These are phyloP conservation scores for Trachymyrmex cornetzi DNA, from an alignment of 1,140 invertebrate species.

Conservation along the genomic window DNA sequence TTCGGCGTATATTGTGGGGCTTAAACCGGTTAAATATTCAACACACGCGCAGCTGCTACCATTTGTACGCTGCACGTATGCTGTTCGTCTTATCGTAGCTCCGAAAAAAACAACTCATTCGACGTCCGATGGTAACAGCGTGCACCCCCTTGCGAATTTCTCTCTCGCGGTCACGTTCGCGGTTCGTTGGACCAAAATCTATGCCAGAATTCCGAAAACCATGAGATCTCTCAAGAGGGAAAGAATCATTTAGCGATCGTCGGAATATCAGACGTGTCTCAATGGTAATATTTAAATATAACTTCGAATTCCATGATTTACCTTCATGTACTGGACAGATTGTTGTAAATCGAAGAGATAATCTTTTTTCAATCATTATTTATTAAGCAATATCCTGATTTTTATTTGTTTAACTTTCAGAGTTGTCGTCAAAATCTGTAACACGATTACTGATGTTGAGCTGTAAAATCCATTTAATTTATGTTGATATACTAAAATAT, in stretches of 20 bases:
- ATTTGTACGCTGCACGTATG: constrained; percentile 75
- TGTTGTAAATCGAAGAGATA: neutral
- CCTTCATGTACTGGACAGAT: neutral
- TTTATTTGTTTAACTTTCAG: neutral
- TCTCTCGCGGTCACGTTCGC: constrained; percentile 58
- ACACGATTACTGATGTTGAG: too few relatives aligned
- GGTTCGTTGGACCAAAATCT: constrained; percentile 54
- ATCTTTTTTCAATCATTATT: neutral
- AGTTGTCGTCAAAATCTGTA: too few relatives aligned
- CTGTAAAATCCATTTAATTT: too few relatives aligned
- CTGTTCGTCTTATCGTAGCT: constrained; percentile 79
- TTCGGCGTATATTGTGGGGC: constrained; percentile 66
- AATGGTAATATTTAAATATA: constrained; percentile 17
- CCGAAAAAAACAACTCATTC: constrained; percentile 63
- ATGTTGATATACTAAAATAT: too few relatives aligned
- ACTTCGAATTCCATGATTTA: constrained; percentile 32
- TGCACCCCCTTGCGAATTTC: constrained; percentile 35
- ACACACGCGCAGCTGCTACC: constrained; percentile 77
- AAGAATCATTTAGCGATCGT: constrained; percentile 47
- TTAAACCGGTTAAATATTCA: constrained; percentile 82
- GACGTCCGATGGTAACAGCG: constrained; percentile 21
- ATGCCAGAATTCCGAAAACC: constrained; percentile 55
- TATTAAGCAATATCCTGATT: neutral
- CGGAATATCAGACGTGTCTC: constrained; percentile 17
- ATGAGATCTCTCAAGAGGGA: neutral